These are phyloP conservation scores for Ephydatia muelleri DNA, from an alignment of 37 sponge, comb jelly and placozoan genomes.

Conservation along the genomic window DNA sequence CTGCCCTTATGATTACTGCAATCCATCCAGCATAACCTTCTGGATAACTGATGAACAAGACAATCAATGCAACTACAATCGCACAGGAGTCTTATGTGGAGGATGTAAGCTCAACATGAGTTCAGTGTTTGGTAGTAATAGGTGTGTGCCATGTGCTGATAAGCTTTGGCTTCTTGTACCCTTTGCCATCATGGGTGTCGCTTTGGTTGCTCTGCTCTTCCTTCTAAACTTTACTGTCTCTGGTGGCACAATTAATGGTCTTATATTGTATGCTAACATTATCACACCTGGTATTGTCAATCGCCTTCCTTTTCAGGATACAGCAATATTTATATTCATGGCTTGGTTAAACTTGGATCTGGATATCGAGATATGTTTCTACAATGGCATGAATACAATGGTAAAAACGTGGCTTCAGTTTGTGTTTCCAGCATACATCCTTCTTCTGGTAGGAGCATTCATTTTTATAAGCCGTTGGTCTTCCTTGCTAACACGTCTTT, in stretches of 20 bases:
- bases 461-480: neutral
- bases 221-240: neutral
- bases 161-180: neutral
- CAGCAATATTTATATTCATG: neutral
- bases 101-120: neutral
- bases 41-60: neutral
- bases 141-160: neutral
- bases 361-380: conserved; percentile 1
- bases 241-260: neutral
- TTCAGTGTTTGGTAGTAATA: neutral
- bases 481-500: neutral
- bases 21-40: neutral
- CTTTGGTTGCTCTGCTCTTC: neutral
- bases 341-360: neutral
- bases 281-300: neutral
- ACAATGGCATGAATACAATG: neutral
- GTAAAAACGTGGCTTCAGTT: neutral
- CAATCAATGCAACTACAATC: neutral
- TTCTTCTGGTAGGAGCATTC: neutral
- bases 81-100: conserved; percentile 4
- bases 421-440: neutral
- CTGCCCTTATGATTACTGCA: conserved; percentile 14
- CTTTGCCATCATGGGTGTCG: neutral
- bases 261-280: conserved; percentile 8
- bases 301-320: neutral